phyloP scores from a whole-genome alignment of 2,797 vertebrate genomes.

The Eidolon dupreanum region DNA sequence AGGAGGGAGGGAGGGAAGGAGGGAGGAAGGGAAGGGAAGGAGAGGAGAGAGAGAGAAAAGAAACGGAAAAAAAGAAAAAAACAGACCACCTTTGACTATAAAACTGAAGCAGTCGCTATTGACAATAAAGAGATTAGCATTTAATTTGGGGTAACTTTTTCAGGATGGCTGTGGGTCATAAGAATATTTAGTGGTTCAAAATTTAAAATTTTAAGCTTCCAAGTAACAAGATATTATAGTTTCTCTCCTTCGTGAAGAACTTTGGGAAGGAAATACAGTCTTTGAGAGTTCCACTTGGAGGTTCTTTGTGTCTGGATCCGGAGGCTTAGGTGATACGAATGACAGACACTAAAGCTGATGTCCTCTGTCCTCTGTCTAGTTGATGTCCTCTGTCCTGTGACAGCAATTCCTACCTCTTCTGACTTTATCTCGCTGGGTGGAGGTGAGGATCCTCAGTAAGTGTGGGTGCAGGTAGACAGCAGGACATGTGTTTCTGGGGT shows the following conservation, averaged over 20 bases:
- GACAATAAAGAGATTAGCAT: constrained; percentile 77
- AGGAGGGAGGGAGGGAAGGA: background rate
- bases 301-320: background rate
- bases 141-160: background rate
- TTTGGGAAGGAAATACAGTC: background rate
- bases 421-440: background rate
- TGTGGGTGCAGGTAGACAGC: background rate
- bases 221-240: background rate
- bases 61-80: constrained; percentile 65
- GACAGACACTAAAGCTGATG: background rate
- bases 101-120: constrained; percentile 69
- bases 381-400: background rate
- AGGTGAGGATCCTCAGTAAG: background rate
- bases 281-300: background rate
- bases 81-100: constrained; percentile 69
- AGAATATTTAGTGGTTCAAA: background rate
- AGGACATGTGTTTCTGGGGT: background rate
- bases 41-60: background rate
- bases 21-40: background rate
- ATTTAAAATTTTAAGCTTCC: background rate
- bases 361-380: too few relatives aligned
- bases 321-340: background rate
- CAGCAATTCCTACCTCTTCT: too few relatives aligned
- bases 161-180: background rate
- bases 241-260: background rate